These are phyloP conservation scores for Nemurella pictetii DNA, from an alignment of 2,888 invertebrate species.

Conservation along the genomic window DNA sequence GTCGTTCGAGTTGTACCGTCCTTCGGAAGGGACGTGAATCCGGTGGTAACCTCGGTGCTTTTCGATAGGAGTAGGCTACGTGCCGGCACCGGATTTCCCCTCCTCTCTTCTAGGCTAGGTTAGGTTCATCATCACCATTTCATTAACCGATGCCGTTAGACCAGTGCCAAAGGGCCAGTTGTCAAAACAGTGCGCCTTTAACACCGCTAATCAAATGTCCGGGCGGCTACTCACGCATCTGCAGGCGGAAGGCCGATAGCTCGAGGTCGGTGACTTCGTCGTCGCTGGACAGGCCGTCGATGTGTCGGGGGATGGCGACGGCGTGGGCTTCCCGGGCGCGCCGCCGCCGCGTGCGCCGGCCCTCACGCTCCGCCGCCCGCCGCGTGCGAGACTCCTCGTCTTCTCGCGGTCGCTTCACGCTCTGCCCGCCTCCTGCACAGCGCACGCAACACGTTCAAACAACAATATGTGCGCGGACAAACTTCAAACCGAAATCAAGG, in stretches of 20 bases:
- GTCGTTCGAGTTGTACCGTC: too few relatives aligned
- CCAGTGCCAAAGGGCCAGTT: too few relatives aligned
- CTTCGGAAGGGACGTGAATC: too few relatives aligned
- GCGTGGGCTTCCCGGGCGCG: slow-evolving; percentile 71
- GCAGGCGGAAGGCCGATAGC: slow-evolving; percentile 64
- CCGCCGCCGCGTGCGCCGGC: slow-evolving; percentile 83
- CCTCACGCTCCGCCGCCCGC: slow-evolving; percentile 89
- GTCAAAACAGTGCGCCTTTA: too few relatives aligned
- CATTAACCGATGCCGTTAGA: too few relatives aligned
- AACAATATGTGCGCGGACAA: background rate
- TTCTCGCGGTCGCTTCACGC: slow-evolving; percentile 46
- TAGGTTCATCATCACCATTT: too few relatives aligned
- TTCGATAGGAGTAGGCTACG: too few relatives aligned
- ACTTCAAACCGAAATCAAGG: too few relatives aligned
- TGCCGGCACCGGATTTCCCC: too few relatives aligned
- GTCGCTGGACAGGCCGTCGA: slow-evolving; percentile 96
- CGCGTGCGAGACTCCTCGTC: slow-evolving; percentile 73
- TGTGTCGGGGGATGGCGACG: slow-evolving; percentile 58
- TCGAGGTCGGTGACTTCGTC: slow-evolving; percentile 91
- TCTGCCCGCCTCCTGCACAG: slow-evolving; percentile 21
- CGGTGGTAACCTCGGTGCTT: too few relatives aligned
- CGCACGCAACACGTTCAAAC: too few relatives aligned
- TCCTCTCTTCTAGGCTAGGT: too few relatives aligned
- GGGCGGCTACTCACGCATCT: slow-evolving; percentile 45
- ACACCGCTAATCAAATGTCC: background rate